Base-by-base conservation (phyloP, 2,888 invertebrate species). In the Pristionchus japonicus region DNA sequence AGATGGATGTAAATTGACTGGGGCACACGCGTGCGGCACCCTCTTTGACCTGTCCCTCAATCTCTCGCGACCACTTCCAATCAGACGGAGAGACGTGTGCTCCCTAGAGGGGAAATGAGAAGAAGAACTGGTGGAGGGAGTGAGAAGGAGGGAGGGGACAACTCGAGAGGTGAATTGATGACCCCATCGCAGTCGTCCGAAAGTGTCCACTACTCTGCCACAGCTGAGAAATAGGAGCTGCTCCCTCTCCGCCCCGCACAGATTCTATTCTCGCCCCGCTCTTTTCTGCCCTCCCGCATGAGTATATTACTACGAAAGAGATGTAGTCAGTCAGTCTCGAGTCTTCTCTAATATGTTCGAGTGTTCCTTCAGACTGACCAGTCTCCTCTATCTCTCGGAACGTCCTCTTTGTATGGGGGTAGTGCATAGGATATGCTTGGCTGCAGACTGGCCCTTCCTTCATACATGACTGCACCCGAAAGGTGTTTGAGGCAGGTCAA, bases 161-260 rank as follows among this genome's bases (percentile, higher is more conserved):
- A 17, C 34, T 34, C 34, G 83, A n/a, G n/a, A 83, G 83, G 52
- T 83, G 83, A 37, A 83, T 83, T 83, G 83, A 83, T 83, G 49
- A 34, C 37, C 40, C 37, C 70, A 15, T 40, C 64, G 37, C 70
- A 70, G 15, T 23, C 37, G n/a, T n/a, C n/a, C n/a, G 77, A 40
- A 23, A 77, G 43, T 77, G 77, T 77, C 77, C 77, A 47, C 77
- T 77, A 77, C 77, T 77, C 77, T 43, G 77, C 34, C 77, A 77
- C 77, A 47, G 31, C 57, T 52, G 52, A 83, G 57, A 83, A 34
- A 83, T 57, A 83, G 57, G 52, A 83, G 57, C 40, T 64, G 31
- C 85, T n/a, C 40, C 47, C 40, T 43, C 37, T 40, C 15, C 20
- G 13, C 23, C 17, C 27, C 83, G 52, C 64, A 11, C 52, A 64